Base-by-base conservation (phyloP, 2,888 invertebrate species). In the Apoda limacodes region DNA sequence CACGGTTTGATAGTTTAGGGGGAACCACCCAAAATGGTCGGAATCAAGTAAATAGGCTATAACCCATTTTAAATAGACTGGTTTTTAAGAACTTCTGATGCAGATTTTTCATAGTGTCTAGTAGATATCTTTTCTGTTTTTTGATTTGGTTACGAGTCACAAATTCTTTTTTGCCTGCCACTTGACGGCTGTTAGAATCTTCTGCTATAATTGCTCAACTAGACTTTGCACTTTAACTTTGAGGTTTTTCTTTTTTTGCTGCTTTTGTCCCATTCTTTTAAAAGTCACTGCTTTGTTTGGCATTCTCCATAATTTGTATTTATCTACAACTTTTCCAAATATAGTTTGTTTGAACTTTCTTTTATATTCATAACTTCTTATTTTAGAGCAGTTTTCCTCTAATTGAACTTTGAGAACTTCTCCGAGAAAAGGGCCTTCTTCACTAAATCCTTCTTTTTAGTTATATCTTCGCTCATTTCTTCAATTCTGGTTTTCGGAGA, bases 151-250 rank as follows among this genome's bases (percentile, higher is more conserved):
- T 25, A 36, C 36, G 34, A 28, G 32, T 20, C 19, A 40, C 29
- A 32, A 33, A 49, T 32, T 50, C 49, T 36, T 45, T 48, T 35
- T 48, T 52, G 13, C 49, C 49, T 23, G 47, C 36, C 17, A 35
- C 32, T 24, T 35, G 28, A 14, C 44, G 22, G 33, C 45, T 46
- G 29, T 46, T 48, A 15, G 33, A 21, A 41, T 50, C 47, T 32
- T 45, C 36, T 46, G 44, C 43, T 17, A 32, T 26, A 39, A 36
- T 15, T 36, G 7, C 22, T 25, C 13, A 13, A 32, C 28, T 22
- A 28, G 22, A 10, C 26, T 9, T 22, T 22, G 22, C 9, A 26
- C 4, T 26, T 9, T 28, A 11, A n/a, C n/a, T n/a, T n/a, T n/a
- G n/a, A n/a, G n/a, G n/a, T n/a, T n/a, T n/a, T n/a, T n/a, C n/a